Conservation (phyloP, 2,113 vertebrate genomes). For the Micronycteris hirsuta region DNA sequence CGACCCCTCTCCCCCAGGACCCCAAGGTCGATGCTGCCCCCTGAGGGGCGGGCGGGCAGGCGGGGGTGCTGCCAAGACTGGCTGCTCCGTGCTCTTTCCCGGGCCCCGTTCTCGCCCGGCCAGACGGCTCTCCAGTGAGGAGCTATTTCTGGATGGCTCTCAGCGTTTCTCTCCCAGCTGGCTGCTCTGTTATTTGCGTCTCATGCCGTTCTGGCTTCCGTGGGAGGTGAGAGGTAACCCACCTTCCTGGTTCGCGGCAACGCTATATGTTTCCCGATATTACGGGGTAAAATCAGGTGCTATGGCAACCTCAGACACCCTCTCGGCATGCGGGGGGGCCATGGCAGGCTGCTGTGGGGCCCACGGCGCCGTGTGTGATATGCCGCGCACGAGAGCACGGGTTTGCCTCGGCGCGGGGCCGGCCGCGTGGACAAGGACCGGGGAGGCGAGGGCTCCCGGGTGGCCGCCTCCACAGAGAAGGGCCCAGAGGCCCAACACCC, state of each 20-base stretch:
- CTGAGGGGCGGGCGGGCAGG: fast-evolving
- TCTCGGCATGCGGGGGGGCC: neutral
- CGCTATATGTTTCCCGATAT: fast-evolving
- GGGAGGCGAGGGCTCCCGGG: neutral
- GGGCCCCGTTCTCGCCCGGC: neutral
- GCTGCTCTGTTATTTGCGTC: neutral
- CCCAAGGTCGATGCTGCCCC: fast-evolving
- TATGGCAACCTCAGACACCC: neutral
- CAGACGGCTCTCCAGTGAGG: conserved; percentile 4
- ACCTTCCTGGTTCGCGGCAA: neutral
- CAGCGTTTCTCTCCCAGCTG: conserved; percentile 34
- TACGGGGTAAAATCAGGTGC: neutral
- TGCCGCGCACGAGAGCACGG: neutral
- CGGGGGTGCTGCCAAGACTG: neutral
- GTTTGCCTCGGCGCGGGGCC: neutral
- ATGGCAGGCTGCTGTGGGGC: too few species aligned
- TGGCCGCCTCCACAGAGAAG: neutral
- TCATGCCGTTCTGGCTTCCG: neutral
- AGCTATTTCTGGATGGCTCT: conserved; percentile 44
- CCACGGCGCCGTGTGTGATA: too few species aligned
- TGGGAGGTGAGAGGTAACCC: neutral
- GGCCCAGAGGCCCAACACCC: fast-evolving
- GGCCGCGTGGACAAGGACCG: neutral
- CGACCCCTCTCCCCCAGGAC: too few species aligned
- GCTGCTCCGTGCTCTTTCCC: neutral